Base-by-base conservation (phyloP, 2,888 invertebrate species). In the Oxystoma pomonae region DNA sequence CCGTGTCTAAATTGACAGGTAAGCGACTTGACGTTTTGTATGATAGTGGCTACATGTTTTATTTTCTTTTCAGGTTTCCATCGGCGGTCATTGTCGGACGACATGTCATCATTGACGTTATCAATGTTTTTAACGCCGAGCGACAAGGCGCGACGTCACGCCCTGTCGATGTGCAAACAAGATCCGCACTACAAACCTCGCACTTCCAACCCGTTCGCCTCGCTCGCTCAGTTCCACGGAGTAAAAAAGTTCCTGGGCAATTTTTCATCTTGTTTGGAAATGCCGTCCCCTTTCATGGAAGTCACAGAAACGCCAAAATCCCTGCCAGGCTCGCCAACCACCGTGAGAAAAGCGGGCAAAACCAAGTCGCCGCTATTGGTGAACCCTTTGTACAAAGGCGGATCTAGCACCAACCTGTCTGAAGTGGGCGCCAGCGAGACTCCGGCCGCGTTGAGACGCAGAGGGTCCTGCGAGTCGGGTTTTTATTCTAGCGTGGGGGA, bases 381-480 rank as follows among this genome's bases (percentile, higher is more conserved):
- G 20, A 86, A 87, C 76, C 86, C 87, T 1, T 66, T 78, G 22
- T 76, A 77, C 61, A 78, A 78, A 63, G 77, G 77, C 21, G 78
- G 79, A 17, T 79, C 79, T 9, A 77, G 78, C 67, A 78, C 78
- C 20, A 80, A 78, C 66, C 68, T 80, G 58, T 75, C 75, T 5
- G 80, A 80, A 64, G 73, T 73, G n/a, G 75, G 75, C 19, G 64
- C 70, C 3, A 68, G 70, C 51, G 67, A 67, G 50, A 66, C 72
- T 18, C 68, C 70, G 0, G 65, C 70, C 5, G 71, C 67, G 17
- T 80, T 88, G n/a, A 83, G 88, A 35, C 82, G 93, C 17, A 85
- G 93, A 56, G 94, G 91, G 62, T 94, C 93, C 18, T 93, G 93
- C 77, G 94, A 94, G 78, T 91, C 91, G 70, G 94, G 94, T 18